phyloP scores from a whole-genome alignment of 2,113 vertebrate genomes.

The Pimephales promelas region DNA sequence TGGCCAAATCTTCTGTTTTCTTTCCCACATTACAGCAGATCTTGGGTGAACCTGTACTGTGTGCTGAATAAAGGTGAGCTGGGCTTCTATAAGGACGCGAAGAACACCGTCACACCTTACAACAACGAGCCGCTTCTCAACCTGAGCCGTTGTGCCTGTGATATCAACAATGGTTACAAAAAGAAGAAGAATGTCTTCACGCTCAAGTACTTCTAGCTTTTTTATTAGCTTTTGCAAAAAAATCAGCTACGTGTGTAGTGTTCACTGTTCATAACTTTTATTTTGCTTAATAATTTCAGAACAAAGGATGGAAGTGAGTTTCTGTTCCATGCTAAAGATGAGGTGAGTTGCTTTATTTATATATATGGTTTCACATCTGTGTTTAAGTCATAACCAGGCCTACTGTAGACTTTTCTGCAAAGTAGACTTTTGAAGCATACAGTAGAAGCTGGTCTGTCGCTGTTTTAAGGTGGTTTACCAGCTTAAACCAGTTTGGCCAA shows the following conservation, averaged over 20 bases:
- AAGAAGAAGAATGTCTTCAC: constrained; percentile 98
- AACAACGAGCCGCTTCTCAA: constrained; percentile 85
- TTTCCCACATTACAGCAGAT: constrained; percentile 77
- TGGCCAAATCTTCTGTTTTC: constrained; percentile 33
- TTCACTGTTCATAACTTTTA: neutral
- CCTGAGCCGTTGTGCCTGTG: constrained; percentile 82
- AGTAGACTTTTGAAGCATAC: neutral
- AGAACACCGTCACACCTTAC: constrained; percentile 80
- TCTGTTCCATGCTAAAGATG: constrained; percentile 92
- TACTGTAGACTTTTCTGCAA: neutral
- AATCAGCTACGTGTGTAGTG: neutral
- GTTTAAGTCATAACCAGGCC: neutral
- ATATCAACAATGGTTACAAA: constrained; percentile 92
- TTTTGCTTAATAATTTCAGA: constrained; percentile 69
- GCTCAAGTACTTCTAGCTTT: constrained; percentile 79
- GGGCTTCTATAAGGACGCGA: constrained; percentile 94
- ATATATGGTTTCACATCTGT: neutral
- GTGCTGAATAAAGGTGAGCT: constrained; percentile 90
- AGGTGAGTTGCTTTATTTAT: constrained; percentile 74
- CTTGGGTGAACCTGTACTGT: constrained; percentile 95
- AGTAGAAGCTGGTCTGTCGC: neutral
- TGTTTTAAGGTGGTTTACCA: neutral
- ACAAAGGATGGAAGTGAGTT: constrained; percentile 90
- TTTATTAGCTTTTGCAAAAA: neutral
- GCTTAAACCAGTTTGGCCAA: neutral